Evolutionary conservation across 2,888 invertebrate genomes (phyloP).

Genomic region (Odontothrips loti): DNA sequence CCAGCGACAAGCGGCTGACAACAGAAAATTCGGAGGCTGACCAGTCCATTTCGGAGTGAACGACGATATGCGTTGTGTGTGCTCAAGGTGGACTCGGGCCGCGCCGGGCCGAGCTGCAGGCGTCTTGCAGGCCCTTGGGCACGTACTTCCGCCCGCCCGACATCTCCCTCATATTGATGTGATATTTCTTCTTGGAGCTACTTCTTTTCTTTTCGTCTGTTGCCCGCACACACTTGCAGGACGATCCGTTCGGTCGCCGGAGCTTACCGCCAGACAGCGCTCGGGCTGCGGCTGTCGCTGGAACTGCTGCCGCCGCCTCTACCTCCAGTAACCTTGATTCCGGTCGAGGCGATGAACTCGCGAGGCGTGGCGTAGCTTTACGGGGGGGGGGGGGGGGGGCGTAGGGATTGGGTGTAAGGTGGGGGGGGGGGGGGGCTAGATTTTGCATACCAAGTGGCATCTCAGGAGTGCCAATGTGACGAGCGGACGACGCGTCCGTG

Average conservation of each 20-base stretch:
- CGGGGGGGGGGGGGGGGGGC: not conserved
- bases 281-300: not conserved
- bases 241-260: not conserved
- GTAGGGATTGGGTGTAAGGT: not conserved
- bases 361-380: not conserved
- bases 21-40: not conserved
- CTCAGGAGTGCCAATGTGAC: not conserved
- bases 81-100: too few species aligned
- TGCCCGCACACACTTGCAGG: not conserved
- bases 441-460: not conserved
- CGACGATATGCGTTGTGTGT: too few species aligned
- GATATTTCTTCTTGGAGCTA: not conserved
- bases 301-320: not conserved
- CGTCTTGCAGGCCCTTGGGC: not conserved
- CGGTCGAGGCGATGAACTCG: conserved; percentile 23
- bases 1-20: not conserved
- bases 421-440: not conserved
- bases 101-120: not conserved
- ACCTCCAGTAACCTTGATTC: conserved; percentile 24
- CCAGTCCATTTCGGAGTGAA: not conserved
- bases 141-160: not conserved
- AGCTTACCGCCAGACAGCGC: conserved; percentile 6
- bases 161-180: not conserved
- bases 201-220: not conserved
- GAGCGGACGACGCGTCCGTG: too few species aligned